phyloP scores from a whole-genome alignment of 2,888 invertebrate species.

The Silvanus unidentatus region DNA sequence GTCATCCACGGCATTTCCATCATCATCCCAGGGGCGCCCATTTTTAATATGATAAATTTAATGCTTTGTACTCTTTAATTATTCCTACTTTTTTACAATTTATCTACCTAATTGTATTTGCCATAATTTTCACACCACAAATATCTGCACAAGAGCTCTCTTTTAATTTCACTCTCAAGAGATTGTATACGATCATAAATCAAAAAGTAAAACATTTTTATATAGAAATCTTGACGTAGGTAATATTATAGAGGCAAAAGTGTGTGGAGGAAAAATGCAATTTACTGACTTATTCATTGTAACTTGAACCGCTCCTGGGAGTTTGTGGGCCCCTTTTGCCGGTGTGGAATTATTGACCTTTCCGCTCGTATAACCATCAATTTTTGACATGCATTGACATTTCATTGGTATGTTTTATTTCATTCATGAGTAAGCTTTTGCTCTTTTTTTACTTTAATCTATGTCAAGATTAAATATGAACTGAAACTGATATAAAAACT shows the following conservation, averaged over 20 bases:
- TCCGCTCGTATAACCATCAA: conserved; percentile 23
- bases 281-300: conserved; percentile 38
- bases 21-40: conserved; percentile 42
- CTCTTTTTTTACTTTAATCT: too few relatives aligned
- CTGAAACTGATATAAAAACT: too few relatives aligned
- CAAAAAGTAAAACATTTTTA: conserved; percentile 39
- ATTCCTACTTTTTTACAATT: conserved; percentile 46
- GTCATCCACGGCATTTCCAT: too few relatives aligned
- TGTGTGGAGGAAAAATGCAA: conserved; percentile 33
- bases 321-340: conserved; percentile 4
- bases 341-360: conserved; percentile 23
- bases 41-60: conserved; percentile 49
- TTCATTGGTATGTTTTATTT: conserved; percentile 23
- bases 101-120: conserved; percentile 49
- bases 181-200: conserved; percentile 44
- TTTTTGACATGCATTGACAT: conserved; percentile 31
- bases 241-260: not conserved
- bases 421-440: conserved; percentile 11
- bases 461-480: too few relatives aligned
- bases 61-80: conserved; percentile 48
- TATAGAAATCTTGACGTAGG: too few relatives aligned
- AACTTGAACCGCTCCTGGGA: conserved; percentile 34
- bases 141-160: conserved; percentile 33
- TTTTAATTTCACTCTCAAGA: conserved; percentile 31
- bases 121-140: conserved; percentile 31